A percentile compares a stretch with the other conserved stretches of the same genome.
phyloP scores from a whole-genome alignment of 2,888 invertebrate genomes.

The Auanema freiburgensis region DNA sequence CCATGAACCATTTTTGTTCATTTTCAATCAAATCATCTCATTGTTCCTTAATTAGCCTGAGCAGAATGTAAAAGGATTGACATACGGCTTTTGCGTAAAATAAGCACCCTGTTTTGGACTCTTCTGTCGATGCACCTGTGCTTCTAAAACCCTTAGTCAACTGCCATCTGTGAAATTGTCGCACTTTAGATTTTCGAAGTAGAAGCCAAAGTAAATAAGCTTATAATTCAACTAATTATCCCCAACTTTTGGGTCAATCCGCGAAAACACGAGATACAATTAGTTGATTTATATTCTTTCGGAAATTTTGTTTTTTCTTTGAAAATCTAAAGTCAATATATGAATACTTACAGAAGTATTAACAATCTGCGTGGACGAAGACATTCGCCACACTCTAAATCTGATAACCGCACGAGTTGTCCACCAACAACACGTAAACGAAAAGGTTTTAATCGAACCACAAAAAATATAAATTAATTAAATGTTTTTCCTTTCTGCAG shows the following conservation, averaged over 20 bases:
- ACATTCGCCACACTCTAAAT: conserved; percentile 19
- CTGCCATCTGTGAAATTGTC: too few species aligned
- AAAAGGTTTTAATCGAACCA: conserved; percentile 18
- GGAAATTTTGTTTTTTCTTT: conserved; percentile 18
- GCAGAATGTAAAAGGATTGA: too few species aligned
- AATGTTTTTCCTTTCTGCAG: conserved; percentile 21
- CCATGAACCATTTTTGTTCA: too few species aligned
- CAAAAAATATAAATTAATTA: background rate
- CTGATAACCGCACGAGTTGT: conserved; percentile 36
- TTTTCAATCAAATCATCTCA: too few species aligned
- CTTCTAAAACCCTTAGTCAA: too few species aligned
- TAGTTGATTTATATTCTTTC: conserved; percentile 11
- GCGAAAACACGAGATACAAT: conserved; percentile 10
- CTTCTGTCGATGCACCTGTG: too few species aligned
- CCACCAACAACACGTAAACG: conserved; percentile 39
- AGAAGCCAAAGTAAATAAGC: too few species aligned
- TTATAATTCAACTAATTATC: conserved; percentile 5
- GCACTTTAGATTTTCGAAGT: too few species aligned
- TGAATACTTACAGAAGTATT: conserved; percentile 30
- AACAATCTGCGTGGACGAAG: conserved; percentile 39
- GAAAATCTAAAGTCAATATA: conserved; percentile 3
- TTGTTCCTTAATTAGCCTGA: too few species aligned
- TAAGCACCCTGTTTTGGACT: too few species aligned
- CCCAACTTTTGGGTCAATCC: conserved; percentile 21
- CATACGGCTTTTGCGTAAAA: too few species aligned